A percentile compares a stretch with the other conserved stretches of the same genome.
Evolutionary conservation across 2,888 invertebrate genomes (phyloP).

Genomic region (Petrolisthes cinctipes): DNA sequence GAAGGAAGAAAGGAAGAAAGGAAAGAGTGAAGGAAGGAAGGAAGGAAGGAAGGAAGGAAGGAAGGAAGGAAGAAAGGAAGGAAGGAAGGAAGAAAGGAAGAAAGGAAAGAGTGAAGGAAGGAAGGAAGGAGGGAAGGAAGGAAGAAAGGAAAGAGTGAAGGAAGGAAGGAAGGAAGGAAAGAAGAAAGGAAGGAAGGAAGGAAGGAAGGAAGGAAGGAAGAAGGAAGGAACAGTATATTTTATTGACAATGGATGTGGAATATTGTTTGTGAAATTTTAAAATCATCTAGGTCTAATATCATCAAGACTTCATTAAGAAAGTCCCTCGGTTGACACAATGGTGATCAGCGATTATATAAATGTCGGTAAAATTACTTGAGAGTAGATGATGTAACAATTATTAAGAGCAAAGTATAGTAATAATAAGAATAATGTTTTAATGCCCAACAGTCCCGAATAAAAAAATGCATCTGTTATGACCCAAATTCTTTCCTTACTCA

Average conservation of each 20-base stretch:
- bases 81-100: not conserved
- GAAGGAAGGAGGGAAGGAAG: not conserved
- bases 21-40: constrained; percentile 23
- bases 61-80: not conserved
- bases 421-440: too few relatives aligned
- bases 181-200: not conserved
- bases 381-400: too few relatives aligned
- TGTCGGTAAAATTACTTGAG: too few relatives aligned
- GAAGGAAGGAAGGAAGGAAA: not conserved
- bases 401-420: too few relatives aligned
- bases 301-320: too few relatives aligned
- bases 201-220: constrained; percentile 7
- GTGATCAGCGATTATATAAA: too few relatives aligned
- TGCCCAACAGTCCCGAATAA: too few relatives aligned
- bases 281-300: too few relatives aligned
- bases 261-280: too few relatives aligned
- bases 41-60: constrained; percentile 1
- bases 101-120: not conserved
- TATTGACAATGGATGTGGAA: not conserved
- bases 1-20: constrained; percentile 14
- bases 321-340: too few relatives aligned
- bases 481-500: too few relatives aligned
- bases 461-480: too few relatives aligned
- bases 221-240: not conserved
- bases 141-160: not conserved